These are phyloP conservation scores for Perodicticus potto DNA, from an alignment of 2,797 vertebrate species.

Conservation along the genomic window DNA sequence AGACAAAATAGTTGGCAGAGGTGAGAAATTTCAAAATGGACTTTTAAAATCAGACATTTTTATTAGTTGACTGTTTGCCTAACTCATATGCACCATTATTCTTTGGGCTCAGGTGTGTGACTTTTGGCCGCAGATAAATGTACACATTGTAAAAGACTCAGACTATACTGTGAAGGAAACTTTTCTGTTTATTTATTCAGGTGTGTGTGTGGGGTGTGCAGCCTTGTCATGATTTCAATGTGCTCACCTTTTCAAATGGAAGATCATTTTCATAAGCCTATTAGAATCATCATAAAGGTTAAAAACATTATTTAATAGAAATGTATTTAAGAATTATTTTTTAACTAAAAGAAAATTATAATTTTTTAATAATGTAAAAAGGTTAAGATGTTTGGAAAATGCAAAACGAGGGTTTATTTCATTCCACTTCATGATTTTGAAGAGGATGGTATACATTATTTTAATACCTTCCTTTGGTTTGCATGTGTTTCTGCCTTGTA, in stretches of 20 bases:
- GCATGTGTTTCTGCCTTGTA: conserved; percentile 49
- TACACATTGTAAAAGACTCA: not conserved
- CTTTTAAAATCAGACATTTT: not conserved
- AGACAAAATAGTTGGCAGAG: conserved; percentile 89
- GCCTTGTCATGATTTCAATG: not conserved
- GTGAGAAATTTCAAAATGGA: conserved; percentile 85
- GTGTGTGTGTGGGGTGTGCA: not conserved
- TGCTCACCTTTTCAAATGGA: not conserved
- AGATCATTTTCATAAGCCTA: not conserved
- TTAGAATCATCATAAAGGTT: not conserved
- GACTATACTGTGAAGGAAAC: not conserved
- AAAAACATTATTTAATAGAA: not conserved
- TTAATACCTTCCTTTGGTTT: not conserved
- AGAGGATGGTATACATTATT: not conserved
- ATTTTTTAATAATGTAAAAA: not conserved
- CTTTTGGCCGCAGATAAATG: not conserved
- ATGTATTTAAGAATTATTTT: not conserved
- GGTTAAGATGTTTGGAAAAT: not conserved
- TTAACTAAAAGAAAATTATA: not conserved
- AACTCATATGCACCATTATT: not conserved
- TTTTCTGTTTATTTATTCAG: conserved; percentile 62
- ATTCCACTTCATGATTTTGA: not conserved
- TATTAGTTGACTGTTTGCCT: not conserved
- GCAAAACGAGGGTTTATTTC: not conserved
- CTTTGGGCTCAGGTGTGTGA: not conserved